Evolutionary conservation across 2,888 invertebrate species (phyloP).

Genomic region (Acanthosepion esculentum): DNA sequence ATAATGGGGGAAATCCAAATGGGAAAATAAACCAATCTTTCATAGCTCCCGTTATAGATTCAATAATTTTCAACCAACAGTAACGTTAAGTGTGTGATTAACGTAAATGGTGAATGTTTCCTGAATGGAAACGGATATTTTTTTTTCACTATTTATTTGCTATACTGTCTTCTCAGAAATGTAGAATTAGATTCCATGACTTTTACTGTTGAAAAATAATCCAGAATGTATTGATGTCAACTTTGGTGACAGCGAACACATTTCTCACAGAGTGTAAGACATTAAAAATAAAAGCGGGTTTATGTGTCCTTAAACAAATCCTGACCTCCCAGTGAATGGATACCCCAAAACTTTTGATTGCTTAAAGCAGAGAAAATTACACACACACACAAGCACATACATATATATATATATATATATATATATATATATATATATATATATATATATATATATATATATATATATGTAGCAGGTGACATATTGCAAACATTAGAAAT

Average conservation of each 20-base stretch:
- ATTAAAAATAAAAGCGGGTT: not conserved
- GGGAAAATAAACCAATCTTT: too few species aligned
- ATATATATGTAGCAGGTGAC: not conserved
- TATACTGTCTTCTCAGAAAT: not conserved
- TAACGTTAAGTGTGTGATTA: too few species aligned
- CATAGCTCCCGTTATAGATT: too few species aligned
- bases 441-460: constrained; percentile 33
- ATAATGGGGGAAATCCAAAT: too few species aligned
- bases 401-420: constrained; percentile 8
- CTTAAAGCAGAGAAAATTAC: not conserved
- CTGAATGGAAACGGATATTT: too few species aligned
- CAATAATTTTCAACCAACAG: too few species aligned
- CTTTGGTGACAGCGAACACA: not conserved
- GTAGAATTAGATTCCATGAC: not conserved
- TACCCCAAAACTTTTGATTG: not conserved
- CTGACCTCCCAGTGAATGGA: not conserved
- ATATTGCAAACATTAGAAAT: constrained; percentile 9
- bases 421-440: constrained; percentile 33
- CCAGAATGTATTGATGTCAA: not conserved
- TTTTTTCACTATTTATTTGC: not conserved
- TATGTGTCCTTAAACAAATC: not conserved
- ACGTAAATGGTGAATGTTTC: too few species aligned
- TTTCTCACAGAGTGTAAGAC: not conserved
- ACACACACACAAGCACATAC: not conserved
- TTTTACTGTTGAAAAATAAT: not conserved